Conservation (phyloP, 2,113 vertebrate species). For the Hippopotamus amphibius region DNA sequence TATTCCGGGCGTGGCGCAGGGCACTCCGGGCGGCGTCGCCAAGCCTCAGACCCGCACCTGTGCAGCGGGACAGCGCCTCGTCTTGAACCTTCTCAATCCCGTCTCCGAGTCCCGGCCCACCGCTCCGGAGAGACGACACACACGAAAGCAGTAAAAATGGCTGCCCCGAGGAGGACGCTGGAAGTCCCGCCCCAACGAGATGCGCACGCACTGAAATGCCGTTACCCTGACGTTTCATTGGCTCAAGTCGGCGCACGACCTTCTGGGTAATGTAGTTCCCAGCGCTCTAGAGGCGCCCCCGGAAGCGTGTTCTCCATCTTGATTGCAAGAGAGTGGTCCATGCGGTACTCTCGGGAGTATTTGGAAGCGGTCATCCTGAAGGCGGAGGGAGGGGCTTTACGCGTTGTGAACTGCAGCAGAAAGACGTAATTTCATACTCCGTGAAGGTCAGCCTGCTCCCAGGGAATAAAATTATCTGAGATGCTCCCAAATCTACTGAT, state of each 20-base stretch:
- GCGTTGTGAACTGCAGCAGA: not conserved
- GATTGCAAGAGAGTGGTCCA: not conserved
- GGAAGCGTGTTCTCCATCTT: too few species aligned
- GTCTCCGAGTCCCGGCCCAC: fast-evolving
- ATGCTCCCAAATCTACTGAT: not conserved
- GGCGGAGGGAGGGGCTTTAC: not conserved
- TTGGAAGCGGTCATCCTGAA: too few species aligned
- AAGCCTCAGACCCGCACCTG: too few species aligned
- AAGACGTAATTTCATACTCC: not conserved
- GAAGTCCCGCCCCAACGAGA: not conserved
- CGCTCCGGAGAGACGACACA: fast-evolving
- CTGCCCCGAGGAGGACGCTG: not conserved
- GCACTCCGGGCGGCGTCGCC: not conserved
- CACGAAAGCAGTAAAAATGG: not conserved
- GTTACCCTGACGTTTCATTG: not conserved
- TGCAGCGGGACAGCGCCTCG: not conserved
- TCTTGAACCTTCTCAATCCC: too few species aligned
- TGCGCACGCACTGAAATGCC: not conserved
- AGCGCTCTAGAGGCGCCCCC: not conserved
- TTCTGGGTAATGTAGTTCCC: not conserved
- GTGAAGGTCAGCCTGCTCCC: not conserved
- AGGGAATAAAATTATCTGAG: not conserved
- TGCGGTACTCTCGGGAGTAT: fast-evolving
- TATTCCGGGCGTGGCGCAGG: fast-evolving
- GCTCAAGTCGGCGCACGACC: not conserved